These are phyloP conservation scores for Myotis brandtii DNA, from an alignment of 2,113 vertebrate species.

Conservation along the genomic window DNA sequence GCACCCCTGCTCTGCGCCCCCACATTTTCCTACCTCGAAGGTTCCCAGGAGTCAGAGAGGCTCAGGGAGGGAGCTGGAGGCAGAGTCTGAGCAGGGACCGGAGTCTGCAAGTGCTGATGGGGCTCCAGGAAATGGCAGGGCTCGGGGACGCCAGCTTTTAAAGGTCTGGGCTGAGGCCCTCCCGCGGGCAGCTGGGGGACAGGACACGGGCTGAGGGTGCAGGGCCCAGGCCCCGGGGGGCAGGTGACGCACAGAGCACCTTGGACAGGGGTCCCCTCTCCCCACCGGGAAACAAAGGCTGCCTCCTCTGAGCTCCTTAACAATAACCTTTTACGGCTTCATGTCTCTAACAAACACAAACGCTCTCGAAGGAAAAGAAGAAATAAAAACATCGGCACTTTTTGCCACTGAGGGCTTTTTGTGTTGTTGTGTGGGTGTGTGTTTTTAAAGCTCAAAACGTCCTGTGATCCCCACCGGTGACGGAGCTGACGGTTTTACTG, in stretches of 20 bases:
- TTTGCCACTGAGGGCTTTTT: not conserved
- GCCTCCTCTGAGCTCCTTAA: not conserved
- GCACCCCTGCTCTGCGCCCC: not conserved
- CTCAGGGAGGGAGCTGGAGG: accelerated
- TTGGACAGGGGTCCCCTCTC: not conserved
- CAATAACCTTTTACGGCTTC: not conserved
- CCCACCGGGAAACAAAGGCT: not conserved
- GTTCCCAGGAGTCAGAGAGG: not conserved
- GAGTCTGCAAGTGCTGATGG: not conserved
- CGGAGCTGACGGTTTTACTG: slow-evolving; percentile 82
- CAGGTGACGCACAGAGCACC: not conserved
- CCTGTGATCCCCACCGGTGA: slow-evolving; percentile 44
- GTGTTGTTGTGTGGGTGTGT: not conserved
- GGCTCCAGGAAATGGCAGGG: not conserved
- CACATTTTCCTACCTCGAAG: not conserved
- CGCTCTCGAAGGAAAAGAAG: not conserved
- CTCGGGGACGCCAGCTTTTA: not conserved
- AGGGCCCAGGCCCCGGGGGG: not conserved
- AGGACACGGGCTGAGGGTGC: not conserved
- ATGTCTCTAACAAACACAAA: not conserved
- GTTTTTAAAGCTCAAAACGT: slow-evolving; percentile 15
- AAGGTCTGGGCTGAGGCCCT: not conserved
- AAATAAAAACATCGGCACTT: slow-evolving; percentile 20
- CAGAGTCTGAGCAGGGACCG: not conserved
- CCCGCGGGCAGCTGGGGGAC: not conserved